Evolutionary conservation across 1,140 invertebrate genomes (phyloP), one percentile per base, ranked within the genome.

Genomic region (Danaus plexippus): DNA sequence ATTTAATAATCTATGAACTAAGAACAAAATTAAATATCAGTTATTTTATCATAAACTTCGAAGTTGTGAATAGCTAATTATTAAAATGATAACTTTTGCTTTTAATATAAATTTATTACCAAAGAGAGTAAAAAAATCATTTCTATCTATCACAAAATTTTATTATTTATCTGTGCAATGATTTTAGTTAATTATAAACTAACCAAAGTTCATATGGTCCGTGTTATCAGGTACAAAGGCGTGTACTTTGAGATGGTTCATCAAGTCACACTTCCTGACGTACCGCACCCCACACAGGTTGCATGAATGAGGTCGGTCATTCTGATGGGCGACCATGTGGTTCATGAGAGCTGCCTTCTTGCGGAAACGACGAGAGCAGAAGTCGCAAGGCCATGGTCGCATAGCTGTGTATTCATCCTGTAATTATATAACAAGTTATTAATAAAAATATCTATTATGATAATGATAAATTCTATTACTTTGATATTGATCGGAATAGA

Each of bases 351-450:
- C 94, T 10, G 92, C 92, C 73, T 95, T 95, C 72, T 95, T 95
- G 6, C 93, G 89, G 71, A 95, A 95, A 47, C 94, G 89, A 9
- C 93, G 88, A 47, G 92, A 94, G 70, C 94, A 95, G 75, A 95
- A 94, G 71, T 96, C 94, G 69, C 94, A 96, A 0, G 94, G 94
- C 88, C 93, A 94, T 0, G 94, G 94, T n/a, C 93, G 89, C 61
- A 92, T 89, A 2, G 92, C 92, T 32, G 92, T 94, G 70, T 94
- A 94, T 58, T 94, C 91, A 81, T 95, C 93, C 88, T 87, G 55
- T 15, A 58, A 57, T 43, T n/a, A 52, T 5, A 47, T 45, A 11
- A 58, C 32, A 45, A 40, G 46, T 9, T 49, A 55, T 12, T 57
- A 41, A 43, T 44, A 45, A 8, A 49, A 3, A 1, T 43, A 56